phyloP scores from a whole-genome alignment of 2,797 vertebrate genomes.

The Parotocinclus haroldoi region DNA sequence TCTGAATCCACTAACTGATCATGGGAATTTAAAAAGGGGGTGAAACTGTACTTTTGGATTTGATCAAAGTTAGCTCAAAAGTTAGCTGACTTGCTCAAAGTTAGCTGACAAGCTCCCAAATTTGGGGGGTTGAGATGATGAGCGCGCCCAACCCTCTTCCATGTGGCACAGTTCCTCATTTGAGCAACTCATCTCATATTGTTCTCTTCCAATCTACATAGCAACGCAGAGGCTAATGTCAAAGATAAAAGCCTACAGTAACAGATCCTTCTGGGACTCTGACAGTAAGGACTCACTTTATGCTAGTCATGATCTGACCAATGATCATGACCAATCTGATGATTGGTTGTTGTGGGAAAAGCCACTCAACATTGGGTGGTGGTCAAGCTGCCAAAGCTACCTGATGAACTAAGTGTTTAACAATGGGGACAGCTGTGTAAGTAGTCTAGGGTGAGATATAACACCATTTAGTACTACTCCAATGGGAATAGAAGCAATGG shows the following conservation, averaged over 20 bases:
- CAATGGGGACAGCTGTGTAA: constrained; percentile 53
- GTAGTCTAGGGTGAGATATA: constrained; percentile 30
- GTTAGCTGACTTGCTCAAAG: too few species aligned
- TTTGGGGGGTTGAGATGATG: too few species aligned
- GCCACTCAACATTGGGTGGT: constrained; percentile 29
- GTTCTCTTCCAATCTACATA: constrained; percentile 25
- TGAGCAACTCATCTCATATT: constrained; percentile 37
- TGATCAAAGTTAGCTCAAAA: too few species aligned
- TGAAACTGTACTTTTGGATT: not conserved
- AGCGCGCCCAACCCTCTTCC: constrained; percentile 39
- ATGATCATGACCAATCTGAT: too few species aligned
- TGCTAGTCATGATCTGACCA: constrained; percentile 26
- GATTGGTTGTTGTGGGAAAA: not conserved
- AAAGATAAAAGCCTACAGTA: constrained; percentile 16
- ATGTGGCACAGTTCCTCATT: constrained; percentile 47
- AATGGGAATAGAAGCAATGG: constrained; percentile 30
- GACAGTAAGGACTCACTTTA: constrained; percentile 19
- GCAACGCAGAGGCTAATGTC: constrained; percentile 45
- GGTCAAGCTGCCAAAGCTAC: not conserved
- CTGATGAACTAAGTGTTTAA: constrained; percentile 40
- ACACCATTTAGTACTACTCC: constrained; percentile 30
- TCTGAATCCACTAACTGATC: not conserved
- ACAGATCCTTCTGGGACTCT: constrained; percentile 26
- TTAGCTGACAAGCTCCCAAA: too few species aligned
- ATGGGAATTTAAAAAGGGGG: not conserved